Evolutionary conservation across 2,888 invertebrate species (phyloP).

Genomic region (Rhabditoides inermis): DNA sequence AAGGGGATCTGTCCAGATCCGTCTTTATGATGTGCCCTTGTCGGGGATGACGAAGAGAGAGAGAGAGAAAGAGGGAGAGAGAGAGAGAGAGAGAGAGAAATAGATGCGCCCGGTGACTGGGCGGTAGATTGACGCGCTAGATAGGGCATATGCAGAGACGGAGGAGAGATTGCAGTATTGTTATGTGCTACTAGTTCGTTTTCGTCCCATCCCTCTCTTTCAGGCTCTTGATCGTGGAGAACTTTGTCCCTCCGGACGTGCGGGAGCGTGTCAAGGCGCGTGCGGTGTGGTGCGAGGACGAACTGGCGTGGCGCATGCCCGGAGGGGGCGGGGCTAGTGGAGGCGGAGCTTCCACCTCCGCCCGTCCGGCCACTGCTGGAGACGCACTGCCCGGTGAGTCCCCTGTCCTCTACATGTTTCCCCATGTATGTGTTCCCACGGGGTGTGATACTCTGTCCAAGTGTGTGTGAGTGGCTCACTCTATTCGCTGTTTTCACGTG

Average conservation of each 20-base stretch:
- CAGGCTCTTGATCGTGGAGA: conserved; percentile 69
- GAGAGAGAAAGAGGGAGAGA: too few species aligned
- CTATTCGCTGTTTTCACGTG: too few species aligned
- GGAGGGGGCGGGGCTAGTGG: conserved; percentile 6
- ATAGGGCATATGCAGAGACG: too few species aligned
- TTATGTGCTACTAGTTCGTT: not conserved
- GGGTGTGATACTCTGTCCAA: too few species aligned
- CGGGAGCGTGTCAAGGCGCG: conserved; percentile 61
- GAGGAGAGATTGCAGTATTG: not conserved
- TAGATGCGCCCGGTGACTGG: too few species aligned
- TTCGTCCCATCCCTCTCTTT: conserved; percentile 5
- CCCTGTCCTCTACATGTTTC: not conserved
- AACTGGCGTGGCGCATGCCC: conserved; percentile 53
- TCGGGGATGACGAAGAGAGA: too few species aligned
- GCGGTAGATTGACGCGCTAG: too few species aligned
- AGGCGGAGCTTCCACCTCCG: not conserved
- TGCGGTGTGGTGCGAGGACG: conserved; percentile 72
- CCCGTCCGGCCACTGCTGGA: not conserved
- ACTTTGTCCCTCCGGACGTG: conserved; percentile 68
- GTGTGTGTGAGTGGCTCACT: too few species aligned
- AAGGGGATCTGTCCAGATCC: too few species aligned
- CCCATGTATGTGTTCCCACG: too few species aligned
- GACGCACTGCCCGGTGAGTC: not conserved
- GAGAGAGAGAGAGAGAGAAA: too few species aligned
- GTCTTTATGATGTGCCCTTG: too few species aligned